Evolutionary conservation across 2,888 invertebrate species (phyloP).

Genomic region (Orthosia cruda): DNA sequence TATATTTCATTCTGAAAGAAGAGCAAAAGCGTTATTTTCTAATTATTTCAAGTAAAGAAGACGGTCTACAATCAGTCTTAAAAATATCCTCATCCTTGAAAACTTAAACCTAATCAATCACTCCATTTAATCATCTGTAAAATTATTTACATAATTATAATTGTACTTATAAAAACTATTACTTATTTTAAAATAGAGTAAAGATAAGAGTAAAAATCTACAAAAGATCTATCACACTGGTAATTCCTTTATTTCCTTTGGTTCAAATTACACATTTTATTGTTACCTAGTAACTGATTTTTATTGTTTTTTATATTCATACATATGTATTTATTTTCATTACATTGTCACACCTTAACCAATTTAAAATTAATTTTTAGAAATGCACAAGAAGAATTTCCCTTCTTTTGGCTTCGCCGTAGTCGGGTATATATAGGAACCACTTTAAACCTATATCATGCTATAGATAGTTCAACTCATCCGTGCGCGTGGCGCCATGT

Average conservation of each 20-base stretch:
- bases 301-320: slow-evolving; percentile 27
- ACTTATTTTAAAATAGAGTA: slow-evolving; percentile 23
- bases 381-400: slow-evolving; percentile 32
- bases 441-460: slow-evolving; percentile 51
- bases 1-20: neutral
- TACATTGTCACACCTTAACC: slow-evolving; percentile 26
- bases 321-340: neutral
- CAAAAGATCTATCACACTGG: slow-evolving; percentile 66
- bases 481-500: too few relatives aligned
- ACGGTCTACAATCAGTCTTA: slow-evolving; percentile 69
- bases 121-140: neutral
- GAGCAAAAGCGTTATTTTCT: slow-evolving; percentile 1
- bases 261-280: slow-evolving; percentile 37
- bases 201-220: slow-evolving; percentile 23
- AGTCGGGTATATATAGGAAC: slow-evolving; percentile 57
- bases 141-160: neutral
- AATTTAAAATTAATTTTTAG: slow-evolving; percentile 17
- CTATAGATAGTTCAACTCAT: slow-evolving; percentile 19
- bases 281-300: slow-evolving; percentile 26
- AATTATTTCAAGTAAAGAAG: slow-evolving; percentile 41
- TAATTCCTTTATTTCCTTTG: slow-evolving; percentile 60
- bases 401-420: slow-evolving; percentile 28
- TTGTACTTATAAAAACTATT: slow-evolving; percentile 21
- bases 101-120: slow-evolving; percentile 12
- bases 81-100: slow-evolving; percentile 65